Conservation (phyloP, 2,888 invertebrate genomes). For the Plebejus melissa region DNA sequence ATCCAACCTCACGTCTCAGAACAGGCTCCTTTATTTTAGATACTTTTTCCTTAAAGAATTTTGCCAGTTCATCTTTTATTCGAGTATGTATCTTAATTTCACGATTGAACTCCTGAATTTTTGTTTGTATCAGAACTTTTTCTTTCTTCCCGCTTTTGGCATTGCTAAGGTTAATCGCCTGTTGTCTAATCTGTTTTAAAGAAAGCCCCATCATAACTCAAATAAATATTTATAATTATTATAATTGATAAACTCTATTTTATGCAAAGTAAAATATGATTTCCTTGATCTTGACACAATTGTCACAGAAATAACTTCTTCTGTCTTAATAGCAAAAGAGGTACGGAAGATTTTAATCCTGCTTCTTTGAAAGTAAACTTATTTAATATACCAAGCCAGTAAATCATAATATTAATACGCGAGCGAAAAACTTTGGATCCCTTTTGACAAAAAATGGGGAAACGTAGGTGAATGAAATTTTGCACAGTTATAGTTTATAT, state of each 20-base stretch:
- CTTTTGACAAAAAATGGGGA: no score
- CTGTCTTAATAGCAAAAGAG: no score
- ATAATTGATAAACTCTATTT: background rate
- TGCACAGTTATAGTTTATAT: no score
- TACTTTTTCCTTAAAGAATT: background rate
- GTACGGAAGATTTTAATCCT: no score
- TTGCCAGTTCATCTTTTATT: background rate
- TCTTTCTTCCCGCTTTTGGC: background rate
- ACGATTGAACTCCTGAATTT: background rate
- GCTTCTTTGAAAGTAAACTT: no score
- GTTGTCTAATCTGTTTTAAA: background rate
- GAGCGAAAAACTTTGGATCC: no score
- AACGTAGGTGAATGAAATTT: no score
- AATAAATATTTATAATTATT: background rate
- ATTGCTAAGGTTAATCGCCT: background rate
- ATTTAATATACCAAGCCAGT: no score
- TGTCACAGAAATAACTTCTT: no score
- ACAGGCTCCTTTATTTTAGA: background rate
- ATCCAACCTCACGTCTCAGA: background rate
- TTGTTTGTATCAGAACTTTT: background rate
- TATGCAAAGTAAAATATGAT: background rate
- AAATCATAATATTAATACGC: no score
- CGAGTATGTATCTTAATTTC: background rate
- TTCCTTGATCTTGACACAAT: no score
- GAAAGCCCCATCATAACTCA: background rate